These are phyloP conservation scores for Mizuhopecten yessoensis DNA, from an alignment of 1,140 invertebrate species.

Conservation along the genomic window DNA sequence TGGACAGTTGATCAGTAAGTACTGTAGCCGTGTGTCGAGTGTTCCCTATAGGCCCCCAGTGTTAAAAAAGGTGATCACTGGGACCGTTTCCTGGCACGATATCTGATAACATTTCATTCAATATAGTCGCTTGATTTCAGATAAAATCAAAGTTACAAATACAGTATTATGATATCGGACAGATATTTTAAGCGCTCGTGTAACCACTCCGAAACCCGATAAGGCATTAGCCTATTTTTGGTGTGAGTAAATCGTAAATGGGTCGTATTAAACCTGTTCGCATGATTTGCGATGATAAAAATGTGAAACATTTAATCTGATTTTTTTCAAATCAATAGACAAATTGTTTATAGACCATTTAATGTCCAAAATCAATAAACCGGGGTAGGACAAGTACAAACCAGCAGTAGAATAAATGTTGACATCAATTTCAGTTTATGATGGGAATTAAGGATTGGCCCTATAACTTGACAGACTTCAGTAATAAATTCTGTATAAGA, in stretches of 20 bases:
- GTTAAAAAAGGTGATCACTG: neutral
- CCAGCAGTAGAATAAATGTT: neutral
- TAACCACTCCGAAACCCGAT: neutral
- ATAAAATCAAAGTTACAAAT: slow-evolving; percentile 16
- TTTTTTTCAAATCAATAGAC: slow-evolving; percentile 14
- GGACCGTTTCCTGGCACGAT: neutral
- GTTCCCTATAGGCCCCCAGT: neutral
- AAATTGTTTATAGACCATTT: neutral
- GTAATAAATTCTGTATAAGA: too few species aligned
- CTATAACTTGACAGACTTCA: too few species aligned
- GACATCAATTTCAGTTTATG: neutral
- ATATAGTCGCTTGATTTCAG: neutral
- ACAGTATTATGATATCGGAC: neutral
- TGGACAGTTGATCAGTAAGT: neutral
- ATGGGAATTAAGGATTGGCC: too few species aligned
- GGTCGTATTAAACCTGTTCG: neutral
- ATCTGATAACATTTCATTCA: neutral
- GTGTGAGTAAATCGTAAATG: slow-evolving; percentile 34
- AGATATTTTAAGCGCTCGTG: neutral
- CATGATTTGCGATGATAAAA: neutral
- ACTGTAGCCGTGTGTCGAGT: neutral
- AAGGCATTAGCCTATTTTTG: neutral
- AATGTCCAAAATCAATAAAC: neutral
- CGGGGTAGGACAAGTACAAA: neutral
- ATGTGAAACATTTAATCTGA: slow-evolving; percentile 20